Base-by-base conservation (phyloP, 2,888 invertebrate species). In the Caenorhabditis sp. region DNA sequence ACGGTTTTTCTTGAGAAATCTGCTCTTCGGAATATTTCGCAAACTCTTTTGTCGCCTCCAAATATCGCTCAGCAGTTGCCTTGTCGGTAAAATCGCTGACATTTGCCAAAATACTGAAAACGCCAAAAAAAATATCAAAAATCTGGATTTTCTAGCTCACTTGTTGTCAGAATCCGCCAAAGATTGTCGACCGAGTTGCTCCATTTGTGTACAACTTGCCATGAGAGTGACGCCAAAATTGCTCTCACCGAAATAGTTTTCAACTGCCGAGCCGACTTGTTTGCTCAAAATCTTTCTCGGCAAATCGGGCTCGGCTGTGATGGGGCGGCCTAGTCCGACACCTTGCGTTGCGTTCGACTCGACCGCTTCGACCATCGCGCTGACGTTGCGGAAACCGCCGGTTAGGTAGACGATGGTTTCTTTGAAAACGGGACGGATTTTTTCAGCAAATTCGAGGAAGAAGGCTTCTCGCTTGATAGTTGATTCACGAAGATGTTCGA, bases 341-440 rank as follows among this genome's bases (percentile, higher is more conserved):
- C 82, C 82, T 24, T 83, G 77, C 1, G 82, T 79, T 14, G 73
- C 69, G 5, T 68, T 70, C 14, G 63, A 57, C 17, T 61, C 54
- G 10, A 83, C 59, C 14, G 83, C 83, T 1, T 68, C 64, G 1
- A 76, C 71, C 83, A 83, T 83, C 19, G 73, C 81, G 0, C 66
- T 59, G 14, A 66, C 81, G 17, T 81, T 82, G 26, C 83, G 63
- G 66, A 83, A 83, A 19, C 83, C 83, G 4, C 82, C 82, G n/a
- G 82, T 82, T 8, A 80, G 36, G 62, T 81, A 82, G 21, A 81
- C 66, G 0, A 73, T 61, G 0, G 78, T 72, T 12, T 66, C 66
- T 27, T 64, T 69, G 61, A 81, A 69, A 10, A 66, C 62, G 12
- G 76, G 69, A 21, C 68, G 43, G 6, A 78, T 69, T 49, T 81